Evolutionary conservation across 2,797 vertebrate species (phyloP).

Genomic region (Poeciliopsis presidionis): DNA sequence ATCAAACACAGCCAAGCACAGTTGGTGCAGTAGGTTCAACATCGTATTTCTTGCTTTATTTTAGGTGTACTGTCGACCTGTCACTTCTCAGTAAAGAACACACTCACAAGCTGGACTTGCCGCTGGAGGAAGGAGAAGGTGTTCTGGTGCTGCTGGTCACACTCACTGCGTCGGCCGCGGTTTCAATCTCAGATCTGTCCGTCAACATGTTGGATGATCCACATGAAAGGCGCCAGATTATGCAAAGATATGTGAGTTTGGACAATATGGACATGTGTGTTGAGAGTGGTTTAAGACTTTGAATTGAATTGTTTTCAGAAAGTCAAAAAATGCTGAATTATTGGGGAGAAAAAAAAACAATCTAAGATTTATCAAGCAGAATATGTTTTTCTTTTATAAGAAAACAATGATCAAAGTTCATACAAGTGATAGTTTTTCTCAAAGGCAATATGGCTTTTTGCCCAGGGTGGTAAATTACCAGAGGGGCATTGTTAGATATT

Average conservation of each 20-base stretch:
- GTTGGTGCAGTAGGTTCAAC: neutral
- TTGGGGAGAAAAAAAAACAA: no score
- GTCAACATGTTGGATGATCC: conserved; percentile 90
- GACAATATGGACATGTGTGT: conserved; percentile 10
- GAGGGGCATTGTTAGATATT: neutral
- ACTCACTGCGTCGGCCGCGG: conserved; percentile 91
- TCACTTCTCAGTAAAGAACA: conserved; percentile 90
- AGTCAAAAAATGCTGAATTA: neutral
- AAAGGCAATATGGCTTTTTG: neutral
- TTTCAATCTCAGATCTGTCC: conserved; percentile 92
- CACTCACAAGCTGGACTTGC: conserved; percentile 91
- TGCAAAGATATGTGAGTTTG: conserved; percentile 92
- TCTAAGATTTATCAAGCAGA: neutral
- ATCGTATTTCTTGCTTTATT: conserved; percentile 36
- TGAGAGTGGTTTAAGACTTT: conserved; percentile 1
- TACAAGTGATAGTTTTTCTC: neutral
- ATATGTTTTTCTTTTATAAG: neutral
- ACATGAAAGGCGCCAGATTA: conserved; percentile 87
- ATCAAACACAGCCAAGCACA: neutral
- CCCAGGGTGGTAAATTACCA: neutral
- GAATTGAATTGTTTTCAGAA: conserved; percentile 6
- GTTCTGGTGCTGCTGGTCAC: conserved; percentile 91
- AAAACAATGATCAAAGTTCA: neutral
- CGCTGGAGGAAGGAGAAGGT: conserved; percentile 91
- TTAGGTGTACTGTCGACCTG: conserved; percentile 92